Evolutionary conservation across 2,797 vertebrate genomes (phyloP).

Genomic region (Buceros bicornis): DNA sequence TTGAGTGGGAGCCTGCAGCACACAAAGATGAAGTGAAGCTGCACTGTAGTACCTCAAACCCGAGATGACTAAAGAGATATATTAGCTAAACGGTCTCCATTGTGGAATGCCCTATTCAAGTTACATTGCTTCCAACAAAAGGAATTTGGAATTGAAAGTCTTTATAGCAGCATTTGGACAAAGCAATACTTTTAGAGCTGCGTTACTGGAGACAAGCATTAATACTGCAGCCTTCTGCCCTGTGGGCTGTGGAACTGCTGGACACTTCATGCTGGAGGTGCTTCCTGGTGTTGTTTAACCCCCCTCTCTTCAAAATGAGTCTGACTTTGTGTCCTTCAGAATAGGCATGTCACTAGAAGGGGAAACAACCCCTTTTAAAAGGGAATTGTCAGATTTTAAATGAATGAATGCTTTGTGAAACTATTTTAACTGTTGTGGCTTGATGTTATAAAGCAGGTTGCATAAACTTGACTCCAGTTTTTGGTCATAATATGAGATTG

Average conservation of each 20-base stretch:
- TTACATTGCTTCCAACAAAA: neutral
- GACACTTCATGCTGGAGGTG: slow-evolving; percentile 25
- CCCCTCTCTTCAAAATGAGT: neutral
- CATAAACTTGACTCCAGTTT: neutral
- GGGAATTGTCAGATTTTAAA: slow-evolving; percentile 7
- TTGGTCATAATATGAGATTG: neutral
- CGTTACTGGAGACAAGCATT: slow-evolving; percentile 29
- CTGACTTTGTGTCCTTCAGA: neutral
- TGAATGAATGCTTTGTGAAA: slow-evolving; percentile 1
- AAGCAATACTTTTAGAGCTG: slow-evolving; percentile 36
- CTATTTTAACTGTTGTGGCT: neutral
- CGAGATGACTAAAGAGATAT: neutral
- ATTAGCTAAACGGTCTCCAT: neutral
- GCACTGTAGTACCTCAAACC: neutral
- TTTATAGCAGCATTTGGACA: slow-evolving; percentile 1
- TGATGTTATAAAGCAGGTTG: slow-evolving; percentile 1
- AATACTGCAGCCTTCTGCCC: neutral
- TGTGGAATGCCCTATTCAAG: neutral
- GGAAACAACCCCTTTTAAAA: slow-evolving; percentile 2
- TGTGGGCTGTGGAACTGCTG: neutral
- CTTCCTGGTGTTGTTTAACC: neutral
- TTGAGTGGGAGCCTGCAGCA: neutral
- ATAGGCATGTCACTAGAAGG: neutral
- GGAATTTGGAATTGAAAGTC: slow-evolving; percentile 60
- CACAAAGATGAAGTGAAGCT: neutral